A percentile compares a stretch with the other conserved stretches of the same genome.
phyloP scores from a whole-genome alignment of 2,113 vertebrate genomes.

The Myiopsitta monachus region DNA sequence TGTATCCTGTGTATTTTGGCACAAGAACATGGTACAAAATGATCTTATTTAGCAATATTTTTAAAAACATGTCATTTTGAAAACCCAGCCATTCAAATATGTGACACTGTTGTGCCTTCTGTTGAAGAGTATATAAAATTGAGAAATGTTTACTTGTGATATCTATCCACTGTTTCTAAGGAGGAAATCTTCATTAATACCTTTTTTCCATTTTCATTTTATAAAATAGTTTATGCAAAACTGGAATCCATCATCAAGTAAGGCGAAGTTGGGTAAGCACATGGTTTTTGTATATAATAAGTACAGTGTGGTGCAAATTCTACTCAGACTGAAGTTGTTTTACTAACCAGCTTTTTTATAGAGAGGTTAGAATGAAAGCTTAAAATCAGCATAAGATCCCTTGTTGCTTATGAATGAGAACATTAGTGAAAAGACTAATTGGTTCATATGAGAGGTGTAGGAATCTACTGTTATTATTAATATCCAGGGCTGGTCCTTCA shows the following conservation, averaged over 20 bases:
- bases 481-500: not conserved
- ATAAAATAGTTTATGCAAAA: not conserved
- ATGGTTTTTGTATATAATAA: not conserved
- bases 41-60: conserved; percentile 18
- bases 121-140: conserved; percentile 3
- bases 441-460: not conserved
- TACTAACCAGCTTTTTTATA: not conserved
- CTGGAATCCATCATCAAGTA: conserved; percentile 22
- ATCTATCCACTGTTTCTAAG: not conserved
- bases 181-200: not conserved
- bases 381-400: not conserved
- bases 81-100: not conserved
- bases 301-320: not conserved
- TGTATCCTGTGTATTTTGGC: conserved; percentile 35
- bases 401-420: not conserved
- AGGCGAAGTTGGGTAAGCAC: conserved; percentile 31
- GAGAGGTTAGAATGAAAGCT: not conserved
- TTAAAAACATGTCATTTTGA: conserved; percentile 14
- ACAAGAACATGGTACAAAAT: not conserved
- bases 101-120: conserved; percentile 6
- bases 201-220: conserved; percentile 14
- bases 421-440: not conserved
- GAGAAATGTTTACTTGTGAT: conserved; percentile 1
- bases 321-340: not conserved
- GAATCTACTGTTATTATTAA: not conserved